Percentiles rank a stretch among this genome's conserved stretches.
Evolutionary conservation across 2,797 vertebrate species (phyloP).

Genomic region (Pipistrellus pygmaeus): DNA sequence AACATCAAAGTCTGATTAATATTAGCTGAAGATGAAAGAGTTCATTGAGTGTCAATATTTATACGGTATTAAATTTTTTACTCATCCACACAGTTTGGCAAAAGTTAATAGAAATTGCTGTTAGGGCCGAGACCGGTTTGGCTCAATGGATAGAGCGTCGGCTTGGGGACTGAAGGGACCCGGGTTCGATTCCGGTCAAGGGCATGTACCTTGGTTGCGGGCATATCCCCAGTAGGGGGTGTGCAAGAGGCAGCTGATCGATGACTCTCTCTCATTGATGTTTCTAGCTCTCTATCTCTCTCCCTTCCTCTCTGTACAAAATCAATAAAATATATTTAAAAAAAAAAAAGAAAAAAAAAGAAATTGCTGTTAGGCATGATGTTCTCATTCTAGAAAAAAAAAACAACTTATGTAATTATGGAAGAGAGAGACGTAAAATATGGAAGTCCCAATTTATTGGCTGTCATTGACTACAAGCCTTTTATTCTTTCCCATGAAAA

Average conservation of each 20-base stretch:
- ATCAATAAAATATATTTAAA: too few relatives aligned
- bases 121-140: too few relatives aligned
- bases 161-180: too few relatives aligned
- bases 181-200: too few relatives aligned
- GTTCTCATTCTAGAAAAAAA: slow-evolving; percentile 12
- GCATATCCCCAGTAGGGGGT: too few relatives aligned
- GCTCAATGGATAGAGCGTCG: too few relatives aligned
- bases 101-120: slow-evolving; percentile 17
- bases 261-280: too few relatives aligned
- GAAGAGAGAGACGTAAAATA: background rate
- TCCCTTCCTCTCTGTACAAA: too few relatives aligned
- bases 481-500: slow-evolving; percentile 1
- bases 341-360: too few relatives aligned
- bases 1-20: slow-evolving; percentile 29
- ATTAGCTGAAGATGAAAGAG: background rate
- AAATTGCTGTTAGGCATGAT: background rate
- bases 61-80: background rate
- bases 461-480: background rate
- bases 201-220: too few relatives aligned
- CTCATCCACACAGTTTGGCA: background rate
- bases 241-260: too few relatives aligned
- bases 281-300: too few relatives aligned
- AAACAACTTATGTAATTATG: background rate
- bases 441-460: background rate
- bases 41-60: slow-evolving; percentile 8